phyloP scores from a whole-genome alignment of 2,113 vertebrate species.

The Heloderma charlesbogerti region DNA sequence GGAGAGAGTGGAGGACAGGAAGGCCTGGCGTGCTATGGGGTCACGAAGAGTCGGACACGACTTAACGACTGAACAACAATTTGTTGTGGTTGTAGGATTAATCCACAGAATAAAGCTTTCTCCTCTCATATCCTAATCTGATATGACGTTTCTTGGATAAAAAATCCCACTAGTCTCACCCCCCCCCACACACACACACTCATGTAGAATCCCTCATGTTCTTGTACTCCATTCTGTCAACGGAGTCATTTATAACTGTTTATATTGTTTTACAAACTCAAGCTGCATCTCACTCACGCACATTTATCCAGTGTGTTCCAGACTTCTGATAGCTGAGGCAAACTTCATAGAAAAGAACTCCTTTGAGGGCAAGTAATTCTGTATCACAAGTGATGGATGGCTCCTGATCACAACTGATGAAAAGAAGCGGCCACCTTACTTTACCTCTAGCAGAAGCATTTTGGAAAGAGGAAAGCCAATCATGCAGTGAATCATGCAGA shows the following conservation, averaged over 20 bases:
- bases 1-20: too few species aligned
- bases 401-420: neutral
- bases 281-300: rapidly evolving
- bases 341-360: neutral
- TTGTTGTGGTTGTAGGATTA: rapidly evolving
- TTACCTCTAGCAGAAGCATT: neutral
- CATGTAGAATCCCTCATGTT: neutral
- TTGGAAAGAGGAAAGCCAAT: neutral
- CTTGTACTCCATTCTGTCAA: neutral
- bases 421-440: neutral
- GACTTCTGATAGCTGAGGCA: conserved; percentile 46
- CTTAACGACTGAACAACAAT: too few species aligned
- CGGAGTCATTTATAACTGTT: conserved; percentile 13
- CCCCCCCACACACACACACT: neutral
- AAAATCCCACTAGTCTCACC: neutral
- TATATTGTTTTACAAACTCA: neutral
- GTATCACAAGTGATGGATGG: neutral
- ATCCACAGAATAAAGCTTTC: neutral
- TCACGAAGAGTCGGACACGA: too few species aligned
- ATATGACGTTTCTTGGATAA: neutral
- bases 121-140: rapidly evolving
- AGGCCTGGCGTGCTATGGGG: too few species aligned
- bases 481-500: neutral
- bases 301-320: conserved; percentile 27
- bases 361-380: neutral